Base-by-base conservation (phyloP, 2,797 vertebrate genomes). In the Molossus alvarezi region DNA sequence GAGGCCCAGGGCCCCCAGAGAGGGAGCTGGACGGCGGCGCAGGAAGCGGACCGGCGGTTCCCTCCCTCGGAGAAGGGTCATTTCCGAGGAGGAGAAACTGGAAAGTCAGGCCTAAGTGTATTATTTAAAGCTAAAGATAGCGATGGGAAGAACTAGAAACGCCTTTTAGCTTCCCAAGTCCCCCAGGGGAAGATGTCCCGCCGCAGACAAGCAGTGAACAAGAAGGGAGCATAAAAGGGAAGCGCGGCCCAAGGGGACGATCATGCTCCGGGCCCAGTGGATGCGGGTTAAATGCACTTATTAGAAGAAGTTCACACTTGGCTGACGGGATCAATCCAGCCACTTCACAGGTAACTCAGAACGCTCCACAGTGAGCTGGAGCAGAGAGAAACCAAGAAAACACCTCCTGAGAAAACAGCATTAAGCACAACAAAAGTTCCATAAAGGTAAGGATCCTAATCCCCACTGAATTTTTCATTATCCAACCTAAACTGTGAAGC, bases 71-170 rank as follows among this genome's bases (percentile, higher is more conserved):
- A 15, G 71, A 92, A 51, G 67, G 45, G 25, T 45, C 25, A 20
- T 57, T 76, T 67, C 81, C 57, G 33, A 76, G 25, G 48, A 76
- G 2, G 48, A 76, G 48, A 57, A 55, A n/a, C 58, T 76, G 18
- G 69, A 84, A 76, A 84, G 12, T 41, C 13, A 65, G 71, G 55
- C 58, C 80, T 65, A 65, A 55, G 51, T 41, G 23, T n/a, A 65
- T n/a, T 65, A 72, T 57, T 90, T 80, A 75, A 81, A 84, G 79
- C 21, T 75, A 75, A 91, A 83, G 57, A 62, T 27, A 62, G 67
- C 41, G 29, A 73, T 45, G 4, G 51, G 65, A 57, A 90, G 27
- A 41, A 83, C 79, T 29, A 73, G 83, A 72, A 72, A 72, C 62
- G 79, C 10, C 79, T 37, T 45, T 45, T 45, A 72, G 25, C 41